phyloP scores from a whole-genome alignment of 35 echinoderm and acorn worm genomes.

The Holothuria glaberrima region DNA sequence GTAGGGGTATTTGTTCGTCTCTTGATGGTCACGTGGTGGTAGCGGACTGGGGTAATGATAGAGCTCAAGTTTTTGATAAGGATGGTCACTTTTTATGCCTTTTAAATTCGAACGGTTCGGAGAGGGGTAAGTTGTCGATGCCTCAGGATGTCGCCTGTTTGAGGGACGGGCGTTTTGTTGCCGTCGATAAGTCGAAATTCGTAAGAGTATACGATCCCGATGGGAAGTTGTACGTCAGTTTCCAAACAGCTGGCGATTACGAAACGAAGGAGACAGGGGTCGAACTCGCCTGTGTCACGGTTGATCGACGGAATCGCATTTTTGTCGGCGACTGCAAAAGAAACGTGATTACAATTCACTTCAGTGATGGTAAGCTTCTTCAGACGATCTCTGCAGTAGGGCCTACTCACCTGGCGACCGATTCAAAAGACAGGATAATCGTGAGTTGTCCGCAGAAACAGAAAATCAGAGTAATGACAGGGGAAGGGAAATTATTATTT shows the following conservation, averaged over 20 bases:
- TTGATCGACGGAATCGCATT: constrained; percentile 83
- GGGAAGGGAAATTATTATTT: constrained; percentile 71
- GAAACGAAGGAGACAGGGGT: constrained; percentile 23
- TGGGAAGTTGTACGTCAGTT: constrained; percentile 65
- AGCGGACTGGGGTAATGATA: constrained; percentile 91
- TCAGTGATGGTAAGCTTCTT: constrained; percentile 69
- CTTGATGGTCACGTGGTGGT: constrained; percentile 78
- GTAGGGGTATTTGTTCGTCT: constrained; percentile 73
- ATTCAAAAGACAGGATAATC: constrained; percentile 67
- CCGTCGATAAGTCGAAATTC: constrained; percentile 83
- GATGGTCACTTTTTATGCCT: constrained; percentile 68
- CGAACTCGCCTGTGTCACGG: constrained; percentile 81
- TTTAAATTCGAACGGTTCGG: constrained; percentile 64
- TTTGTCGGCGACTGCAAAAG: constrained; percentile 85
- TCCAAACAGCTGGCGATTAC: constrained; percentile 58
- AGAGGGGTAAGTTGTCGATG: constrained; percentile 78
- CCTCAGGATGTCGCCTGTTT: constrained; percentile 91
- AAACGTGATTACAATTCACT: constrained; percentile 82
- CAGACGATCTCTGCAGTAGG: constrained; percentile 80
- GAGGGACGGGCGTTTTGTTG: constrained; percentile 78
- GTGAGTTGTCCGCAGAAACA: constrained; percentile 89
- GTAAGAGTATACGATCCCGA: constrained; percentile 78
- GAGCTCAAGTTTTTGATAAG: constrained; percentile 83
- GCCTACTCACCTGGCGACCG: constrained; percentile 75
- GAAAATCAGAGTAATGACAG: constrained; percentile 80